Evolutionary conservation across 1,140 invertebrate genomes (phyloP).

Genomic region (Papilio glaucus): DNA sequence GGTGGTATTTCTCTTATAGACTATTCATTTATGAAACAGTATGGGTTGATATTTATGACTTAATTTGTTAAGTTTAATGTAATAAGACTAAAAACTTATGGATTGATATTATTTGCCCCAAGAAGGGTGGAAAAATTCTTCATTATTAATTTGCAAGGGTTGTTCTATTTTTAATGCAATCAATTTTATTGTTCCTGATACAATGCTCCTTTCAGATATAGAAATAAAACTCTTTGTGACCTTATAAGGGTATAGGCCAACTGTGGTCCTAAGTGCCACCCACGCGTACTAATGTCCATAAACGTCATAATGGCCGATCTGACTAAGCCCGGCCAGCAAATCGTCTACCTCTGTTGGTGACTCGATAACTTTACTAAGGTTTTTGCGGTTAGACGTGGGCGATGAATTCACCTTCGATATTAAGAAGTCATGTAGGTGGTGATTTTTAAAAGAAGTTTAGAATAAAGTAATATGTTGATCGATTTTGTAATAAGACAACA

Average conservation of each 20-base stretch:
- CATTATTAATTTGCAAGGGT: too few relatives aligned
- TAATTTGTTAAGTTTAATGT: too few relatives aligned
- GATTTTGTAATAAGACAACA: constrained; percentile 55
- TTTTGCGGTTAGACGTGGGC: constrained; percentile 64
- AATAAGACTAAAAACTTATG: too few relatives aligned
- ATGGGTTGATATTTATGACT: too few relatives aligned
- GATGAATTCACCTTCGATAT: constrained; percentile 78
- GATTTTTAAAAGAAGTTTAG: constrained; percentile 50
- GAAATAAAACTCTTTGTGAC: constrained; percentile 40
- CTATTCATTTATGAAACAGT: too few relatives aligned
- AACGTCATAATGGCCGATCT: constrained; percentile 70
- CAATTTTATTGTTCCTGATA: background rate
- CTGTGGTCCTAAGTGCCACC: constrained; percentile 62
- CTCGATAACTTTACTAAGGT: constrained; percentile 61
- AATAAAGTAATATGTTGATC: constrained; percentile 46
- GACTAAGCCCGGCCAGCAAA: constrained; percentile 67
- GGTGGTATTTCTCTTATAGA: too few relatives aligned
- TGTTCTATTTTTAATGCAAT: background rate
- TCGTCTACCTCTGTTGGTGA: constrained; percentile 74
- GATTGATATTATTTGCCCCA: too few relatives aligned
- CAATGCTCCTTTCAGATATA: background rate
- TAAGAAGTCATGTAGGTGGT: constrained; percentile 70
- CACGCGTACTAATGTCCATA: constrained; percentile 78
- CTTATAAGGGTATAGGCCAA: constrained; percentile 64
- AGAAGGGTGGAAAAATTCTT: too few relatives aligned